Percentiles rank a stretch among this genome's conserved stretches.
Conservation (phyloP, 2,113 vertebrate species). For the Uria aalge region DNA sequence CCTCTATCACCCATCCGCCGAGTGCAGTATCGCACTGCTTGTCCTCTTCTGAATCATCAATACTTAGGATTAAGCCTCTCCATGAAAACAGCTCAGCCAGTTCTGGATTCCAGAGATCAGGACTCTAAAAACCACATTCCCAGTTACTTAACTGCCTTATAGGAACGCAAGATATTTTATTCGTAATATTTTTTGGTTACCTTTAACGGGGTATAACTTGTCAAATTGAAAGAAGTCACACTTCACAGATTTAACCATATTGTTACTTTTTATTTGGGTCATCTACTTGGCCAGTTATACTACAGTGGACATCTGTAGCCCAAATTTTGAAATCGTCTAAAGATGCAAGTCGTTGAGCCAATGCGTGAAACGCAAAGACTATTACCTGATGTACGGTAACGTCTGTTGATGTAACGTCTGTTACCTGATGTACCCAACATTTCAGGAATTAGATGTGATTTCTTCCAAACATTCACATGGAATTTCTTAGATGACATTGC, state of each 20-base stretch:
- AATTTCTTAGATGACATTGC: background rate
- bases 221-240: background rate
- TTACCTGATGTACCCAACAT: background rate
- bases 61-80: background rate
- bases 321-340: background rate
- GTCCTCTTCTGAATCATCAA: background rate
- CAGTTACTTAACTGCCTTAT: background rate
- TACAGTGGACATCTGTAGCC: background rate
- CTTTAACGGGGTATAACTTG: background rate
- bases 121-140: background rate
- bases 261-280: background rate
- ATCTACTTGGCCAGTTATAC: background rate
- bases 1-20: accelerated
- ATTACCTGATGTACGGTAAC: background rate
- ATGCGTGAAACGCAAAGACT: background rate
- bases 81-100: background rate
- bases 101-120: background rate
- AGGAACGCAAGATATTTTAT: background rate
- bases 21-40: background rate
- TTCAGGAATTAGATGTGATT: background rate
- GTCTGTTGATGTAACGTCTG: too few relatives aligned
- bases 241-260: background rate
- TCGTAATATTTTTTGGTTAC: background rate
- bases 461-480: background rate
- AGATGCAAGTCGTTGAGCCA: background rate